These are phyloP conservation scores for Leptopilina boulardi DNA, from an alignment of 1,140 invertebrate species.

Conservation along the genomic window DNA sequence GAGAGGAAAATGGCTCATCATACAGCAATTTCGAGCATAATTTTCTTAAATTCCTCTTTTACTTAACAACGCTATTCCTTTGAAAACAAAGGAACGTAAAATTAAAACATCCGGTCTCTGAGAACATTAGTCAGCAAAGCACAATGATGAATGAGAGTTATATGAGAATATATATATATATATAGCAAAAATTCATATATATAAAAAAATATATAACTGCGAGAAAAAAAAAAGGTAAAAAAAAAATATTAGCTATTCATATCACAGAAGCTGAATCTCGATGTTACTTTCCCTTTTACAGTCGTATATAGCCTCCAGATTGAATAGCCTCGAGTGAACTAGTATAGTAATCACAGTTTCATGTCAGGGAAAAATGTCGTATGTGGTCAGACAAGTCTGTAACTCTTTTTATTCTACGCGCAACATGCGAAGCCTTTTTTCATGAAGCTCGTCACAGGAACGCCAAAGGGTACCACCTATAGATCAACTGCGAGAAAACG, in stretches of 20 bases:
- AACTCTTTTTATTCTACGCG: slow-evolving; percentile 31
- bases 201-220: no score
- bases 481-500: slow-evolving; percentile 31
- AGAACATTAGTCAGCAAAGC: slow-evolving; percentile 27
- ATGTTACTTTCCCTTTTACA: slow-evolving; percentile 33
- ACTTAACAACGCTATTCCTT: slow-evolving; percentile 8
- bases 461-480: slow-evolving; percentile 33
- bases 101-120: slow-evolving; percentile 27
- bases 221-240: neutral
- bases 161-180: slow-evolving; percentile 17
- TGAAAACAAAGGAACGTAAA: slow-evolving; percentile 33
- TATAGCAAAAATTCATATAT: neutral
- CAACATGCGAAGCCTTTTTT: slow-evolving; percentile 33
- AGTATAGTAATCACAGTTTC: slow-evolving; percentile 33
- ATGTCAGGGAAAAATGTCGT: slow-evolving; percentile 33
- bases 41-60: slow-evolving; percentile 29
- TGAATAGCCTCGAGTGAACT: slow-evolving; percentile 31
- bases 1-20: slow-evolving; percentile 1
- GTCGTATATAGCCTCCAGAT: slow-evolving; percentile 17
- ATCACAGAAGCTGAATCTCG: slow-evolving; percentile 32
- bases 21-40: slow-evolving; percentile 22
- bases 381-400: slow-evolving; percentile 32
- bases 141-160: slow-evolving; percentile 24
- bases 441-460: slow-evolving; percentile 23
- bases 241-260: slow-evolving; percentile 33